Base-by-base conservation (phyloP, 2,888 invertebrate genomes). In the Cinara cedri region DNA sequence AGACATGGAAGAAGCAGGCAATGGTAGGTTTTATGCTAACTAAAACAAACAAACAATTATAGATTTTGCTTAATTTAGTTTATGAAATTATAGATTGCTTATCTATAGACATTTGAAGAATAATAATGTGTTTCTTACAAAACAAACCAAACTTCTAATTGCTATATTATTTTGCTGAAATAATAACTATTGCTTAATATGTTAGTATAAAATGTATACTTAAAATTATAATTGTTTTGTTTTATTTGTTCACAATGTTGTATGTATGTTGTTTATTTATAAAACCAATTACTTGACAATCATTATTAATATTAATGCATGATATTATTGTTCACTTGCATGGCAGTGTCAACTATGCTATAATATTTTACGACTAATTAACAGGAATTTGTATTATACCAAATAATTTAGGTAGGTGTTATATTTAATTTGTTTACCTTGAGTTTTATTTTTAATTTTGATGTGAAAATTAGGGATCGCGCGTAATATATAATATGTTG, bases 1-100 rank as follows among this genome's bases (percentile, higher is more conserved):
- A 97, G 89, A 91, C 93, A 86, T 97, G 97, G 98, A 95, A 94
- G 89, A 97, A 95, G 90, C 95, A 96, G 89, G 93, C 95, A 82
- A 91, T 93, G 95, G 97, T 97, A 93, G 90, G 88, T 88, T 84
- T 83, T 81, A 81, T 82, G 82, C 68, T 55, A 65, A 81, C 68
- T 70, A 60, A 60, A 70, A 78, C 46, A 21, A 68, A 76, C 55
- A 78, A 44, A 70, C 70, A 62, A 54, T 24, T 54, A 54, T 70
- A 24, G 78, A 68, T 81, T 81, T 76, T 72, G 74, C 74, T 68
- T 81, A 75, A 51, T 78, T 81, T 84, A 82, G 82, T 83, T 62
- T 49, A 19, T 14, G 24, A 51, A 49, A 54, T 4, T 21, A 55
- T 62, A 46, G 24, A 63, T 49, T 74, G 65, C 74, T 54, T 74